phyloP scores from a whole-genome alignment of 2,797 vertebrate genomes.

The Chaenodraco wilsoni region DNA sequence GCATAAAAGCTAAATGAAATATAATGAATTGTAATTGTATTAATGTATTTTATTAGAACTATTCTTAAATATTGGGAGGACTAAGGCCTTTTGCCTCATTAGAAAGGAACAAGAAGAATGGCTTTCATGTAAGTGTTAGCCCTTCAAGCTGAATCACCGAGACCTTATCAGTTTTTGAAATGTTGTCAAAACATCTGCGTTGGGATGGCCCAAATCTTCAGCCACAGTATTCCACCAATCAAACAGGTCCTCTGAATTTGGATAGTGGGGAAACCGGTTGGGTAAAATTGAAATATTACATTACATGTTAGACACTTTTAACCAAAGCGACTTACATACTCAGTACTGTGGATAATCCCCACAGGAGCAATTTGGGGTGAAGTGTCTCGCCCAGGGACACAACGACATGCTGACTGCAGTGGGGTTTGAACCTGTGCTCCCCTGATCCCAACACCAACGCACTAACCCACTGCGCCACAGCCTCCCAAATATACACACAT shows the following conservation, averaged over 20 bases:
- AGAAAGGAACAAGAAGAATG: neutral
- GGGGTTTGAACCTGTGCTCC: no score
- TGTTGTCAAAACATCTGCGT: slow-evolving; percentile 30
- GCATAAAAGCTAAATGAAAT: no score
- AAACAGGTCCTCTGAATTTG: slow-evolving; percentile 23
- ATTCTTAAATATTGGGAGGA: neutral
- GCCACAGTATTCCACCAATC: slow-evolving; percentile 7
- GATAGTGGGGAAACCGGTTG: neutral
- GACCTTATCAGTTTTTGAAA: slow-evolving; percentile 30
- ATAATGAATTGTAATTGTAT: no score
- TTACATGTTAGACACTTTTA: no score
- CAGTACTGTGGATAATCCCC: no score
- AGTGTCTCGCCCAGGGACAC: no score
- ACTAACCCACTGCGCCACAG: no score
- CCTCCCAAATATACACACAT: slow-evolving; percentile 23
- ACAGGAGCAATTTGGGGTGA: no score
- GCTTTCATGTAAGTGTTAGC: slow-evolving; percentile 6
- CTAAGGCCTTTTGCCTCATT: neutral
- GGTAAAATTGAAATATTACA: slow-evolving; percentile 5
- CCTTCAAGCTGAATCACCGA: slow-evolving; percentile 16
- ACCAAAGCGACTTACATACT: no score
- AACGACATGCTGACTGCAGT: no score
- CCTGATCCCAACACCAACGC: no score
- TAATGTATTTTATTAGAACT: no score
- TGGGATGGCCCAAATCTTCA: slow-evolving; percentile 39